These are phyloP conservation scores for Drosophila affinis DNA, from an alignment of 2,888 invertebrate species.

Conservation along the genomic window DNA sequence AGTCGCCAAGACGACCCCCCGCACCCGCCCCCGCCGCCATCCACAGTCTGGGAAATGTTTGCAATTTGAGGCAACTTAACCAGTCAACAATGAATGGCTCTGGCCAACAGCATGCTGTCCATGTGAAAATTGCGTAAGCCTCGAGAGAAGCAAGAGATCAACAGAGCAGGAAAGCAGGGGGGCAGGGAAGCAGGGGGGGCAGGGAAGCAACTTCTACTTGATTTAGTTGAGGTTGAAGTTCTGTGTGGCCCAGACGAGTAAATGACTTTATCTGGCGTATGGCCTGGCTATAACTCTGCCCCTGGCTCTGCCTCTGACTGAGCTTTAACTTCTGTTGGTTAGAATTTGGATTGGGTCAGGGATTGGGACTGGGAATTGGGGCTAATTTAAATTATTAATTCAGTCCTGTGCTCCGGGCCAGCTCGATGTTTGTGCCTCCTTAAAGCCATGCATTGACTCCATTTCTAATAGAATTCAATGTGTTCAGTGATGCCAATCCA, in stretches of 20 bases:
- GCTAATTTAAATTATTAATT: not conserved
- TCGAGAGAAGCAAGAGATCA: conserved; percentile 7
- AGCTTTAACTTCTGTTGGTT: not conserved
- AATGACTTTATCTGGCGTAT: not conserved
- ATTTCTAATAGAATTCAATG: no score
- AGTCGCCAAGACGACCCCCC: no score
- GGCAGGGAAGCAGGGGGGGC: not conserved
- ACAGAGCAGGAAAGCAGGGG: no score
- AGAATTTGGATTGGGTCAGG: not conserved
- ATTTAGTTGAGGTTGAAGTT: not conserved
- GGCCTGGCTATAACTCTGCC: not conserved
- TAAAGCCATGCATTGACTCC: not conserved
- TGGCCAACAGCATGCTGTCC: conserved; percentile 18
- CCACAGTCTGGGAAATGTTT: conserved; percentile 41
- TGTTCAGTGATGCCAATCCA: no score
- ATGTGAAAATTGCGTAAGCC: conserved; percentile 66
- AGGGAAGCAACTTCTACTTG: not conserved
- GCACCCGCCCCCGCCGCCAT: no score
- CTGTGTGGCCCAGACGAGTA: not conserved
- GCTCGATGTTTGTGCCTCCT: accelerated
- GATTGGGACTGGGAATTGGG: not conserved
- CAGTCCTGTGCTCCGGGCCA: not conserved
- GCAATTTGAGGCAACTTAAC: conserved; percentile 61
- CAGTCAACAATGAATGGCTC: conserved; percentile 32
- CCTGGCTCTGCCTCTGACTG: not conserved